These are phyloP conservation scores for Poeciliopsis gracilis DNA, from an alignment of 2,797 vertebrate species.

Conservation along the genomic window DNA sequence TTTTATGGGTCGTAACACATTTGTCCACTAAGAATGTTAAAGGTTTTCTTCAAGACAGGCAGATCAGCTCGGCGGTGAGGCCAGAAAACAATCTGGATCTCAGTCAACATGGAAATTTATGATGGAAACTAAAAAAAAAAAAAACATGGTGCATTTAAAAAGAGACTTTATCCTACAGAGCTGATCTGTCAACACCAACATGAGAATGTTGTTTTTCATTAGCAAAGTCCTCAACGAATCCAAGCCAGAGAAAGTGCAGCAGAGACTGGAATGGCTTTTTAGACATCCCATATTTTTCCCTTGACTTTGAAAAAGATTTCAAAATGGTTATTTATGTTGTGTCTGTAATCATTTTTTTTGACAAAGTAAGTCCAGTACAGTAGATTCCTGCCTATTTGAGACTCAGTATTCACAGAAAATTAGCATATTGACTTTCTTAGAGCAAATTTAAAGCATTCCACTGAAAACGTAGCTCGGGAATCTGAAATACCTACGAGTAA, in stretches of 20 bases:
- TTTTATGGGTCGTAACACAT: not conserved
- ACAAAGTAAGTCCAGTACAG: not conserved
- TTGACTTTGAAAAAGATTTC: not conserved
- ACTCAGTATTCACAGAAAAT: not conserved
- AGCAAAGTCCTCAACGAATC: not conserved
- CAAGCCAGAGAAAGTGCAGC: not conserved
- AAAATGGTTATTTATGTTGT: not conserved
- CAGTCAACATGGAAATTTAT: not conserved
- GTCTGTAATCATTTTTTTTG: not conserved
- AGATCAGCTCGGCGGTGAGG: not conserved
- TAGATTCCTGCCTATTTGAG: not conserved
- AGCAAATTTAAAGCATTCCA: too few species aligned
- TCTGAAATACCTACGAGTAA: not conserved
- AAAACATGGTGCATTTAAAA: not conserved
- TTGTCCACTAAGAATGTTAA: not conserved
- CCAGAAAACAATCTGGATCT: not conserved
- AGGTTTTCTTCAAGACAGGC: not conserved
- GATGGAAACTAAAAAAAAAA: not conserved
- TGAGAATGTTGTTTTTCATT: not conserved
- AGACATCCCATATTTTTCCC: not conserved
- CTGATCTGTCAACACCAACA: not conserved
- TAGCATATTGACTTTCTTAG: too few species aligned
- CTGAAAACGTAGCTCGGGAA: not conserved
- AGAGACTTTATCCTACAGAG: not conserved
- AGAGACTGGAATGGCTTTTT: not conserved